A percentile compares a stretch with the other conserved stretches of the same genome.
phyloP scores from a whole-genome alignment of 2,113 vertebrate species.

The Cynopterus brachyotis region DNA sequence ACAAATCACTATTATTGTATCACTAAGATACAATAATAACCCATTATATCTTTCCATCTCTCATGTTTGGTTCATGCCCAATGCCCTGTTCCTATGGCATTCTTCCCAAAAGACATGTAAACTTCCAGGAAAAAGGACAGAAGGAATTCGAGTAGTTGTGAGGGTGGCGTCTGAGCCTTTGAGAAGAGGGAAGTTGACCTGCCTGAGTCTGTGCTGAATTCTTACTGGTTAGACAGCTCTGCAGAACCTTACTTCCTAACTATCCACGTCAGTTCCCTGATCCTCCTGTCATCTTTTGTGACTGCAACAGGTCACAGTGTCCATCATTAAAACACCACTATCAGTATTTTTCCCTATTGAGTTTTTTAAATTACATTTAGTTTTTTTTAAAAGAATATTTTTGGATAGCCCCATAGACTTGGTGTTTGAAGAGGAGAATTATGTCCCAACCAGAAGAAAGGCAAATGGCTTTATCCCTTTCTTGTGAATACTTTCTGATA shows the following conservation, averaged over 20 bases:
- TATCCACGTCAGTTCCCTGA: fast-evolving
- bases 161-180: neutral
- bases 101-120: neutral
- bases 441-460: neutral
- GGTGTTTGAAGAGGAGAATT: neutral
- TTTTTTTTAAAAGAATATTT: neutral
- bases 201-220: fast-evolving
- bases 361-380: neutral
- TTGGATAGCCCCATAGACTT: neutral
- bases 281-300: neutral
- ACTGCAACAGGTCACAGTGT: neutral
- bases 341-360: neutral
- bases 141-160: neutral
- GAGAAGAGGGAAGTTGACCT: no score
- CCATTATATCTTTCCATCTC: neutral
- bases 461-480: neutral
- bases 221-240: neutral
- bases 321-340: neutral
- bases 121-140: neutral
- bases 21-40: no score
- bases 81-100: neutral
- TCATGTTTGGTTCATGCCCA: neutral
- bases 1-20: neutral
- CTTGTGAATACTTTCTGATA: neutral
- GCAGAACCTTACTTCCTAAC: neutral